phyloP scores from a whole-genome alignment of 37 sponge, comb jelly and placozoan species.

The Crambe crambe region DNA sequence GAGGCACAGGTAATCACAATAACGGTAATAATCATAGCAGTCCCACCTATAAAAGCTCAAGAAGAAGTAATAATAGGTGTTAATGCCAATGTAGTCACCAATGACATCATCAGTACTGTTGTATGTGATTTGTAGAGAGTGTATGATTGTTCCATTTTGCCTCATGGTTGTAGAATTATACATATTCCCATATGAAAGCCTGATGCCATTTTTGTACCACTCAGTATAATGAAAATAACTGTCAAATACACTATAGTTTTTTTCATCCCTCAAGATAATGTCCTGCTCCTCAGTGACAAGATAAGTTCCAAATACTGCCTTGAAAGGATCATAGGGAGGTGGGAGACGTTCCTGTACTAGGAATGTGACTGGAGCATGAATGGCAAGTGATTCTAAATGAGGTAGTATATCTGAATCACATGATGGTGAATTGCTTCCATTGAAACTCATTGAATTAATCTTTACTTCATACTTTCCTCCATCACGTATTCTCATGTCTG shows the following conservation, averaged over 20 bases:
- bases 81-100: background rate
- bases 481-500: background rate
- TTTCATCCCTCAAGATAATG: background rate
- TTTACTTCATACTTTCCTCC: slow-evolving; percentile 3
- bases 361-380: slow-evolving; percentile 4
- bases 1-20: no score
- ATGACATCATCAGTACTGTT: background rate
- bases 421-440: background rate
- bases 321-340: background rate
- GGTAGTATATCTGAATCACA: background rate
- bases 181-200: background rate
- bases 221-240: no score
- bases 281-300: background rate
- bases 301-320: background rate
- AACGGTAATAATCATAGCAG: no score
- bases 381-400: background rate
- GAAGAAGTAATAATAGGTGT: no score
- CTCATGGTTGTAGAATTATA: background rate
- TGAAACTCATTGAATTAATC: background rate
- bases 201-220: no score
- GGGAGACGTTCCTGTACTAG: background rate
- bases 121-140: background rate
- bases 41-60: no score
- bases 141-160: background rate
- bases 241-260: background rate